A percentile compares a stretch with the other conserved stretches of the same genome.
Evolutionary conservation across 2,888 invertebrate genomes (phyloP).

Genomic region (Rhagonycha fulva): DNA sequence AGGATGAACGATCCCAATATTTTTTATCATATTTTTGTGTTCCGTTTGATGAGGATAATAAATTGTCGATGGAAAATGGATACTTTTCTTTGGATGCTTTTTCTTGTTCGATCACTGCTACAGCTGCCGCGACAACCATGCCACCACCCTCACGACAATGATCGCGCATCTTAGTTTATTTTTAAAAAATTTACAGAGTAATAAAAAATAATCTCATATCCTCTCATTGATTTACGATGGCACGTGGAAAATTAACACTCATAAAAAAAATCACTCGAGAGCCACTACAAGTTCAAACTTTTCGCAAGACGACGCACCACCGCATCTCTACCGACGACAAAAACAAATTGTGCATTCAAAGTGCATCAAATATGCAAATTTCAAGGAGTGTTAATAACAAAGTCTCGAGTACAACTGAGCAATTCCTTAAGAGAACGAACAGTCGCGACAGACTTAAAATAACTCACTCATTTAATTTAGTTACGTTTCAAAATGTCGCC

Average conservation of each 20-base stretch:
- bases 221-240: constrained; percentile 24
- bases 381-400: constrained; percentile 34
- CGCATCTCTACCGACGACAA: not conserved
- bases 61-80: constrained; percentile 47
- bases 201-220: constrained; percentile 7
- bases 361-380: constrained; percentile 22
- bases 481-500: constrained; percentile 23
- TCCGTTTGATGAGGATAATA: not conserved
- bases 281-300: not conserved
- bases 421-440: constrained; percentile 39
- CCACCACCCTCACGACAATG: constrained; percentile 23
- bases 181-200: constrained; percentile 12
- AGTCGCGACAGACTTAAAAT: constrained; percentile 43
- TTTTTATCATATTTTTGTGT: not conserved
- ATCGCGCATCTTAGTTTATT: constrained; percentile 28
- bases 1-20: not conserved
- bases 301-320: not conserved
- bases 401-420: constrained; percentile 37
- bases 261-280: not conserved
- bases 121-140: constrained; percentile 65
- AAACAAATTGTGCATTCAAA: not conserved
- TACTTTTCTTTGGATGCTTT: constrained; percentile 44
- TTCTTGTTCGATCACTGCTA: constrained; percentile 55
- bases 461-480: constrained; percentile 37
- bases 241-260: constrained; percentile 2